Evolutionary conservation across 2,888 invertebrate genomes (phyloP).

Genomic region (Erynnis tages): DNA sequence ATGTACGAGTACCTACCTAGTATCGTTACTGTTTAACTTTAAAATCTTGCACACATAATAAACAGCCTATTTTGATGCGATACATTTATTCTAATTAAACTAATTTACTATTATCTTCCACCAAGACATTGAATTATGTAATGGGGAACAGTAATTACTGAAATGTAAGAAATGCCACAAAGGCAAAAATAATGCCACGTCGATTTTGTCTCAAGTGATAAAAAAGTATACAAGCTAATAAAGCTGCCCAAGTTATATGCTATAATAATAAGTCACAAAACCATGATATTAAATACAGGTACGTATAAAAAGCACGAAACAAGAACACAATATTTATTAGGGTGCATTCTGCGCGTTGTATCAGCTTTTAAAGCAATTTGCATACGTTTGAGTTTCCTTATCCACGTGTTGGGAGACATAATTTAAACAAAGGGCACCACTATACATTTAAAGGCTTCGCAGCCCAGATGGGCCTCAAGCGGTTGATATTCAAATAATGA

Average conservation of each 20-base stretch:
- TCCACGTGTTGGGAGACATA: conserved; percentile 27
- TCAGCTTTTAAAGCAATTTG: conserved; percentile 24
- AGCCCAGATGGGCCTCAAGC: not conserved
- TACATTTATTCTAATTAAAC: too few species aligned
- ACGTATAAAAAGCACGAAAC: not conserved
- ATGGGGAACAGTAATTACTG: too few species aligned
- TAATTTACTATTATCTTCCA: too few species aligned
- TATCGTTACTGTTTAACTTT: too few species aligned
- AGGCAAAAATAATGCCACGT: too few species aligned
- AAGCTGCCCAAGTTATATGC: not conserved
- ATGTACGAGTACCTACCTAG: too few species aligned
- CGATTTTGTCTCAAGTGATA: too few species aligned
- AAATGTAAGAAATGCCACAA: too few species aligned
- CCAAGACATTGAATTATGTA: too few species aligned
- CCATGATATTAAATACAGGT: not conserved
- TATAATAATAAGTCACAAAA: not conserved
- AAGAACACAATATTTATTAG: conserved; percentile 16
- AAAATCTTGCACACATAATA: too few species aligned
- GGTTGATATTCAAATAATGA: conserved; percentile 3
- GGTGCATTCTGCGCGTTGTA: conserved; percentile 13
- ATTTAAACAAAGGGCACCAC: conserved; percentile 21
- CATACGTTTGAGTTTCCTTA: conserved; percentile 19
- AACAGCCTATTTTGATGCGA: too few species aligned
- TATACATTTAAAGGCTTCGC: conserved; percentile 5
- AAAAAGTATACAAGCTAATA: too few species aligned